phyloP scores from a whole-genome alignment of 1,140 invertebrate species.

The Drosophila oshimai region DNA sequence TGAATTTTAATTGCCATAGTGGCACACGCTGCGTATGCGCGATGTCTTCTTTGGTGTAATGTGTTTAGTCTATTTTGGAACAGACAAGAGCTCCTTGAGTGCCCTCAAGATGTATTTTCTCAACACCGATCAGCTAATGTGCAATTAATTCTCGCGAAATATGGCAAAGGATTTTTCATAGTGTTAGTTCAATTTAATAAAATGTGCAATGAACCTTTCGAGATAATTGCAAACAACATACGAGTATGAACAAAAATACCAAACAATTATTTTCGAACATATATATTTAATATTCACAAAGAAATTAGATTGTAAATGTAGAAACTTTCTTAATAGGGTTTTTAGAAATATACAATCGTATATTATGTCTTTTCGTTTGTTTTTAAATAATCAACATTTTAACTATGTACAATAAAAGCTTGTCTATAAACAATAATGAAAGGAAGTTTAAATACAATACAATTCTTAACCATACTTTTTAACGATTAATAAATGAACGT shows the following conservation, averaged over 20 bases:
- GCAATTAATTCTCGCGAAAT: constrained; percentile 58
- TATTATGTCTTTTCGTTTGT: too few species aligned
- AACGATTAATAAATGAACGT: too few species aligned
- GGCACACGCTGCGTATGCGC: constrained; percentile 63
- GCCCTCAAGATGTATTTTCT: constrained; percentile 69
- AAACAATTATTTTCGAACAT: too few species aligned
- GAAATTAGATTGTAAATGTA: not conserved
- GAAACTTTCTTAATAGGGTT: too few species aligned
- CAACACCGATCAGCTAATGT: constrained; percentile 58
- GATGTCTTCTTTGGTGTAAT: constrained; percentile 59
- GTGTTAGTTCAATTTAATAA: constrained; percentile 34
- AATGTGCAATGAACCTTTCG: constrained; percentile 39
- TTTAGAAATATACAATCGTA: too few species aligned
- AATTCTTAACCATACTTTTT: too few species aligned
- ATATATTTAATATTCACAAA: not conserved
- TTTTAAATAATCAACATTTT: too few species aligned
- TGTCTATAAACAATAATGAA: too few species aligned
- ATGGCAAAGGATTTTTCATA: constrained; percentile 33
- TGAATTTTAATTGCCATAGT: constrained; percentile 56
- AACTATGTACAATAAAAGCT: too few species aligned
- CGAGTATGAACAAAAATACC: not conserved
- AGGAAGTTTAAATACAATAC: too few species aligned
- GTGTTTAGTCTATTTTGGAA: constrained; percentile 26
- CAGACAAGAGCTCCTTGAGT: constrained; percentile 6
- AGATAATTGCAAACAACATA: constrained; percentile 9